Base-by-base conservation (phyloP, 2,797 vertebrate species). In the Chaenodraco wilsoni region DNA sequence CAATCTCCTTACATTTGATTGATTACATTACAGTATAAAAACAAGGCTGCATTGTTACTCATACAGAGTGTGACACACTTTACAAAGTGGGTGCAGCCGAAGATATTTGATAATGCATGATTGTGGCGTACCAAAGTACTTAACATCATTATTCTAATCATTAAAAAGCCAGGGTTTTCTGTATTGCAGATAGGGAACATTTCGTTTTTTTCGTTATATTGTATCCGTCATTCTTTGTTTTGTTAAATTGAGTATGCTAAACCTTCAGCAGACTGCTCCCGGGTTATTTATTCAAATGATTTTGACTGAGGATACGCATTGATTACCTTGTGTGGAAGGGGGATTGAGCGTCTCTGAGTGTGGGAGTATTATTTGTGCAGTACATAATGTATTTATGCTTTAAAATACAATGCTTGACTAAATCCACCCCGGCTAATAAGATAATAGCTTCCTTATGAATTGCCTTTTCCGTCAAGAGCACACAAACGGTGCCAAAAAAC, bases 51-150 rank as follows among this genome's bases (percentile, higher is more conserved):
- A 23, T 61, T 37, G 65, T 49, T 57, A 52, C 46, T 46, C 23
- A 10, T 43, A 66, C 16, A 55, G 14, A 3, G n/a, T 43, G 17
- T 69, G 65, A 44, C 23, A 40, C 31, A 65, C 57, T 52, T 81
- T 67, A 72, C 43, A 63, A 44, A 73, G 66, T 66, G 27, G 67
- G 33, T 62, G 66, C 68, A 66, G 60, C 60, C 55, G 27, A 19
- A 45, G 64, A 67, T 45, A 23, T 65, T 64, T 64, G 31, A 64
- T 61, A 33, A 16, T 44, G 23, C 41, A 57, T 33, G 16, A 71
- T 54, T 61, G 33, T 59, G 57, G 14, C 70, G 61, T 33, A 17
- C 45, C 51, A 37, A 31, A 41, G 65, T 44, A 21, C 58, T 10
- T 58, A 23, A 64, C 46, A 33, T 61, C 11, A 54, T 55, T 27